These are phyloP conservation scores for Proterorhinus semilunaris DNA, from an alignment of 2,113 vertebrate genomes.

Conservation along the genomic window DNA sequence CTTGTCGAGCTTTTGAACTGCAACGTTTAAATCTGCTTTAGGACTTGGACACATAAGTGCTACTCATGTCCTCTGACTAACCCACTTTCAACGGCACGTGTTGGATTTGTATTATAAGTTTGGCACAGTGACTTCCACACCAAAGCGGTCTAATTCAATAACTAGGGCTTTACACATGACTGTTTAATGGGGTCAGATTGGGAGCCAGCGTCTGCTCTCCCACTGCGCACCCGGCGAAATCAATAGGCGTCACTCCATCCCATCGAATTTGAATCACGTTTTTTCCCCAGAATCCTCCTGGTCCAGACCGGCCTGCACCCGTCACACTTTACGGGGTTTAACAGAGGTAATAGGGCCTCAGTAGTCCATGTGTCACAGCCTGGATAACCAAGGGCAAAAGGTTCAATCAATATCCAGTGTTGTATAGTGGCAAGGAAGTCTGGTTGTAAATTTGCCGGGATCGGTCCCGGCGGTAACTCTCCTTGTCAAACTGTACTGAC, in stretches of 20 bases:
- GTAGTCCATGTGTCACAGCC: constrained; percentile 41
- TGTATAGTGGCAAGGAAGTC: constrained; percentile 31
- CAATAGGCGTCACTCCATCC: constrained; percentile 60
- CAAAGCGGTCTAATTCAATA: constrained; percentile 40
- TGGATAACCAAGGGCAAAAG: constrained; percentile 29
- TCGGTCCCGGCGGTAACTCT: constrained; percentile 17
- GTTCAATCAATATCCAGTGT: constrained; percentile 34
- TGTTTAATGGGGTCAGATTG: constrained; percentile 65
- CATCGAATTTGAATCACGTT: constrained; percentile 68
- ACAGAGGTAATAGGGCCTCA: constrained; percentile 41
- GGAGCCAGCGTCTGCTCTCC: constrained; percentile 36
- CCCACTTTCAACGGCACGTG: constrained; percentile 26
- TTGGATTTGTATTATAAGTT: constrained; percentile 38
- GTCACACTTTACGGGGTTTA: constrained; percentile 49
- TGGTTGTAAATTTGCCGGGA: constrained; percentile 22
- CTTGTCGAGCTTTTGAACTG: too few relatives aligned
- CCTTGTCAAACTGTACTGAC: constrained; percentile 32
- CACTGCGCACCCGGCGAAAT: constrained; percentile 42
- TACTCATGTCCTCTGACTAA: constrained; percentile 12
- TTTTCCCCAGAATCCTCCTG: constrained; percentile 29
- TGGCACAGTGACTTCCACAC: constrained; percentile 16
- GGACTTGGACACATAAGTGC: background rate
- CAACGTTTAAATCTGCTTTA: too few relatives aligned
- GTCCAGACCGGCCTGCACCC: constrained; percentile 36
- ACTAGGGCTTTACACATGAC: constrained; percentile 49